Conservation (phyloP, 1,140 invertebrate genomes). For the Goniozus legneri region DNA sequence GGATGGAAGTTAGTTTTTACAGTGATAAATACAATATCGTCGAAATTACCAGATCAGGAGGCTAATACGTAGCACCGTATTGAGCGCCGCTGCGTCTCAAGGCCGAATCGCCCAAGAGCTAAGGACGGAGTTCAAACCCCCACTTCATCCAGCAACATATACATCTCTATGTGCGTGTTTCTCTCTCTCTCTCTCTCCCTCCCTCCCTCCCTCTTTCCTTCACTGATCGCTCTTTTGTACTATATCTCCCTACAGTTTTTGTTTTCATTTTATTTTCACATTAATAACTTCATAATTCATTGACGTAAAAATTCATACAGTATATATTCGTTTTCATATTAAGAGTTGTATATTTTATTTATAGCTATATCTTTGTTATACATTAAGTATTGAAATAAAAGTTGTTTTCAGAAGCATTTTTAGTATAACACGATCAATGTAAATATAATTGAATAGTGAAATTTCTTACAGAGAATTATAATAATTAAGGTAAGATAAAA, state of each 20-base stretch:
- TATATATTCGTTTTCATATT: neutral
- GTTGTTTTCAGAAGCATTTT: slow-evolving; percentile 4
- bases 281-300: neutral
- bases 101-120: slow-evolving; percentile 31
- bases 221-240: neutral
- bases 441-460: too few relatives aligned
- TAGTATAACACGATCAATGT: too few relatives aligned
- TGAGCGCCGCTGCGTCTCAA: slow-evolving; percentile 36
- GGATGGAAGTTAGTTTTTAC: neutral
- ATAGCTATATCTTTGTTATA: neutral
- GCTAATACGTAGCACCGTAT: neutral
- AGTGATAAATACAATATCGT: neutral
- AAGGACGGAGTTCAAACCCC: slow-evolving; percentile 28
- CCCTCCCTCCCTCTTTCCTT: neutral
- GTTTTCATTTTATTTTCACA: too few relatives aligned
- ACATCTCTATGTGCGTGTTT: neutral
- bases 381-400: neutral
- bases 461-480: too few relatives aligned
- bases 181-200: slow-evolving; percentile 5
- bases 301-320: neutral
- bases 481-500: too few relatives aligned
- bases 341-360: neutral
- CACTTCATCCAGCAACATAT: neutral
- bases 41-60: neutral
- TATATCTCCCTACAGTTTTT: too few relatives aligned